Evolutionary conservation across 2,888 invertebrate genomes (phyloP).

Genomic region (Stenotaenia linearis): DNA sequence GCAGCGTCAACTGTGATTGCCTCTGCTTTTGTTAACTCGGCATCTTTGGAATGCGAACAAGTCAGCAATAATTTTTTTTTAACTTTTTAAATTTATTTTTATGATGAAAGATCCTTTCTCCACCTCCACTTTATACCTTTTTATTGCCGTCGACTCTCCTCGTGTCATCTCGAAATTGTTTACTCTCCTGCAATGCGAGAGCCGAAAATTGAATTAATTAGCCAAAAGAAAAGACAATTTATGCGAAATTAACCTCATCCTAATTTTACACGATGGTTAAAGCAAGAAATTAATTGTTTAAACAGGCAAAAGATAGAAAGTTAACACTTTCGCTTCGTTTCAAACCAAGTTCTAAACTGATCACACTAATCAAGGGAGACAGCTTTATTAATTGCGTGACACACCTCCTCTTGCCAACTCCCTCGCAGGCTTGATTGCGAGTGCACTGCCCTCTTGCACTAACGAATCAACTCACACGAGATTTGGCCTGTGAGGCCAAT

Average conservation of each 20-base stretch:
- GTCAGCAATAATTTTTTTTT: slow-evolving; percentile 19
- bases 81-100: neutral
- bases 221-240: no score
- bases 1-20: slow-evolving; percentile 19
- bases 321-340: neutral
- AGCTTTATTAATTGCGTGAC: slow-evolving; percentile 19
- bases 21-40: slow-evolving; percentile 1
- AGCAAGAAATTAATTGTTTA: neutral
- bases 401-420: neutral
- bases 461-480: slow-evolving; percentile 1
- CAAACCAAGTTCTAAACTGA: neutral
- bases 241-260: no score
- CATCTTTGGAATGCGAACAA: slow-evolving; percentile 11
- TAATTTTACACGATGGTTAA: no score
- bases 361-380: slow-evolving; percentile 15
- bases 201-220: no score
- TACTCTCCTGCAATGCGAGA: no score
- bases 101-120: neutral
- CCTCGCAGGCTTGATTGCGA: slow-evolving; percentile 8
- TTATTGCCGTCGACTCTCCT: no score
- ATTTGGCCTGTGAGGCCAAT: slow-evolving; percentile 2
- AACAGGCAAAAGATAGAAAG: neutral
- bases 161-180: no score
- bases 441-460: slow-evolving; percentile 2
- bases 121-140: neutral